A percentile compares a stretch with the other conserved stretches of the same genome.
Evolutionary conservation across 2,113 vertebrate species (phyloP).

Genomic region (Laticauda colubrina): DNA sequence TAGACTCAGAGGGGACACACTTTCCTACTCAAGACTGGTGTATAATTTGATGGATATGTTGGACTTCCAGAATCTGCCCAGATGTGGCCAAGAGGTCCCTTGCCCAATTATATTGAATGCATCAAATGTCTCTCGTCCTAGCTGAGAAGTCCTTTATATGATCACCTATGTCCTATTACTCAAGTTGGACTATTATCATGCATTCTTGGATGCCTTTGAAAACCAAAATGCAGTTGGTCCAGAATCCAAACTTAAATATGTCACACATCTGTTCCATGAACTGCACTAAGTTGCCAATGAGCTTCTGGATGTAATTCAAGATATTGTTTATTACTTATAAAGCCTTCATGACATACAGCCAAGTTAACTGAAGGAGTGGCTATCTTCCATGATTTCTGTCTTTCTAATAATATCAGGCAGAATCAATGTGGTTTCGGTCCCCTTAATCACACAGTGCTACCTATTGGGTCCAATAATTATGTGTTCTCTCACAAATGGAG

Average conservation of each 20-base stretch:
- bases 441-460: background rate
- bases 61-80: background rate
- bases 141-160: background rate
- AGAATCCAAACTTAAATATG: background rate
- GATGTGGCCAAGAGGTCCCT: background rate
- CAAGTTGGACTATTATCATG: background rate
- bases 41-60: background rate
- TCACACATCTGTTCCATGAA: background rate
- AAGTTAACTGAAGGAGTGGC: background rate
- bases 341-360: background rate
- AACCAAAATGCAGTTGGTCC: background rate
- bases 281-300: background rate
- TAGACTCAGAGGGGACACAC: background rate
- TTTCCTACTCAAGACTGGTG: background rate
- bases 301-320: background rate
- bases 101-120: background rate
- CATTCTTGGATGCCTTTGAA: background rate
- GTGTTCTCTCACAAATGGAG: background rate
- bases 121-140: background rate
- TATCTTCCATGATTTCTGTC: background rate
- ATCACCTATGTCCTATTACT: background rate
- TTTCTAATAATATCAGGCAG: background rate
- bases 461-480: background rate
- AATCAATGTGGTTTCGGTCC: background rate
- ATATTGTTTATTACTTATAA: background rate